Evolutionary conservation across 2,797 vertebrate genomes (phyloP), one percentile per base, ranked within the genome.

Genomic region (Ceryle rudis): DNA sequence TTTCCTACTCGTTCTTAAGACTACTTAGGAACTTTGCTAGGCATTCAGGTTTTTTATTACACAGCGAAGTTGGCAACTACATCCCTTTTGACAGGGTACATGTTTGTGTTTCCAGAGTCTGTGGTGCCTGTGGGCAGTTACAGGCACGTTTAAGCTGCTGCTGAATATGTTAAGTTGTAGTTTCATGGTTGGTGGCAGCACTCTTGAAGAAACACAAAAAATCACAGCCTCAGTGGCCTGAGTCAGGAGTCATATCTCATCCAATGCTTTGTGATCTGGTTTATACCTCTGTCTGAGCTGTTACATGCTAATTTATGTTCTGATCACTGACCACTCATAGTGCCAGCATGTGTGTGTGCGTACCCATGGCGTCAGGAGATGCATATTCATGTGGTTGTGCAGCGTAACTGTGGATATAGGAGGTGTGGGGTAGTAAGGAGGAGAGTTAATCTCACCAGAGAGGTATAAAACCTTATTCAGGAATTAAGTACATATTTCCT

Each of bases 351-450:
- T 11, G 49, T 33, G 33, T 16, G 4, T 11, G 3, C 11, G 11
- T 44, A 54, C 62, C 44, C 2, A 0, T 61, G 69, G 5, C 35
- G 6, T 10, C 14, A 22, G 13, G 6, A 29, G 46, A 26, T 35
- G 5, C 2, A 2, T 14, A 4, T 5, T n/a, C 55, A 35, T 2
- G 1, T 25, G 47, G 47, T 10, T 72, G 3, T 55, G 42, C 42
- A 28, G 26, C 0, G 1, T 61, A 22, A 31, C 35, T 57, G 62
- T 14, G 57, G 14, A 49, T 52, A 9, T 70, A 2, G 52, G 8
- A 22, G 22, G 21, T 33, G 11, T 65, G 51, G 46, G n/a, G 54
- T 46, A 14, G 49, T 29, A 62, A 20, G 5, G 26, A 41, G n/a
- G 21, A 26, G 7, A 17, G 17, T 52, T 70, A 14, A 14, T 3